Conservation (phyloP, 2,888 invertebrate genomes). For the Hermaeophaga mercurialis region DNA sequence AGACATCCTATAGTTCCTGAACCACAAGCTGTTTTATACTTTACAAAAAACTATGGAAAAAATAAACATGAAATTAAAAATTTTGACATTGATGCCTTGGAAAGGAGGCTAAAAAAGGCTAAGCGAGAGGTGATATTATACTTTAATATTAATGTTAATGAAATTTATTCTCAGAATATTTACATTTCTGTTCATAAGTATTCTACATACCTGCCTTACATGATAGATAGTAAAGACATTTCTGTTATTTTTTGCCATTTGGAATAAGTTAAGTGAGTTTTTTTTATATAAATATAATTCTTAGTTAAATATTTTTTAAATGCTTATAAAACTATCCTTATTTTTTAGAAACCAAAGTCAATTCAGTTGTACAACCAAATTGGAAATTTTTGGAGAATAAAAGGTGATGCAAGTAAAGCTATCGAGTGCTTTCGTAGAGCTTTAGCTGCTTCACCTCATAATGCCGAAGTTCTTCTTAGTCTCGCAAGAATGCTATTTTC, state of each 20-base stretch:
- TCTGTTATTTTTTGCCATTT: too few relatives aligned
- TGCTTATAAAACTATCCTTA: not conserved
- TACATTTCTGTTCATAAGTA: too few relatives aligned
- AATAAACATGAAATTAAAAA: conserved; percentile 65
- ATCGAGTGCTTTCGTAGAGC: conserved; percentile 90
- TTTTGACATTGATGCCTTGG: conserved; percentile 75
- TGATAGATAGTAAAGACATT: too few relatives aligned
- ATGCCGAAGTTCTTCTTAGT: conserved; percentile 84
- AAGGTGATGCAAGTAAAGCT: conserved; percentile 83
- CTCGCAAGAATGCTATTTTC: conserved; percentile 84
- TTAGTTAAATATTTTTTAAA: too few relatives aligned
- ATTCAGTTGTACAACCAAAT: conserved; percentile 88
- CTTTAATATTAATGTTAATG: too few relatives aligned
- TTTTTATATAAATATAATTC: too few relatives aligned
- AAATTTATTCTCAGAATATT: too few relatives aligned
- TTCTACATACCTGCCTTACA: too few relatives aligned
- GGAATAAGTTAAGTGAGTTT: too few relatives aligned
- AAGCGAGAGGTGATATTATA: conserved; percentile 73
- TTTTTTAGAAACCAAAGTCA: conserved; percentile 73
- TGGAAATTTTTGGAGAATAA: conserved; percentile 90
- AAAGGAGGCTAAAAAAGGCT: conserved; percentile 75
- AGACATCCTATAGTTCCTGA: conserved; percentile 85
- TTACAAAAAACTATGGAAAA: conserved; percentile 68
- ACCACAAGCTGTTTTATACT: conserved; percentile 79
- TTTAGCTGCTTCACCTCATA: conserved; percentile 82